Base-by-base conservation (phyloP, 2,113 vertebrate species). In the Paedocypris sp. region DNA sequence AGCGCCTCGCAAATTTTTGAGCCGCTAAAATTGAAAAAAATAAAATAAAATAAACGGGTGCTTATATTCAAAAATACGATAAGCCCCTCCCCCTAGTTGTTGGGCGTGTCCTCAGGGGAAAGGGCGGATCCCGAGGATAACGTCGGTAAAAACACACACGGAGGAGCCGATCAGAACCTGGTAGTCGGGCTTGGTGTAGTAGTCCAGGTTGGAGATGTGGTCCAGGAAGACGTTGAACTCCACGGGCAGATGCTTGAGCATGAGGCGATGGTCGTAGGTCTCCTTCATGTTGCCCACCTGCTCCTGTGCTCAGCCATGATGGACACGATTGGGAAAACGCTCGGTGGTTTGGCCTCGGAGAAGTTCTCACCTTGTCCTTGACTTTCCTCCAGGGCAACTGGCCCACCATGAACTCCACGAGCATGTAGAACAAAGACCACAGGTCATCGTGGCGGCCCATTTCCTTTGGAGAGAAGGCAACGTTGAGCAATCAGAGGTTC, bases 391-490 rank as follows among this genome's bases (percentile, higher is more conserved):
- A 98, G 56, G 95, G 95, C 47, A 98, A 83, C 63, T 98, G 94
- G 43, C 95, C 95, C 70, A 93, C 89, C 66, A 85, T 90, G 77
- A 98, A 98, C 57, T 98, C 95, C 56, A 98, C 95, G 75, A 98
- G 82, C 95, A 98, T 98, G 78, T 98, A 98, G 78, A 98, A 98
- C 5, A 98, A 86, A 48, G 95, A 98, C 95, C 95, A 98, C 66
- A 98, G 86, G 72, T 98, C 95, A 60, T 98, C 95, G 41, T 98
- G 95, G 23, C 95, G 90, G 74, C 95, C 92, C 92, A 98, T 98
- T 82, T 98, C 95, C 95, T 98, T 80, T 42, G 64, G 18, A 73
- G 25, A 46, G 4, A 20, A 31, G n/a, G n/a, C n/a, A n/a, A n/a
- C n/a, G n/a, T n/a, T n/a, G n/a, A n/a, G n/a, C n/a, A n/a, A n/a